Conservation (phyloP, 2,113 vertebrate genomes). For the Ceyx cyanopectus region DNA sequence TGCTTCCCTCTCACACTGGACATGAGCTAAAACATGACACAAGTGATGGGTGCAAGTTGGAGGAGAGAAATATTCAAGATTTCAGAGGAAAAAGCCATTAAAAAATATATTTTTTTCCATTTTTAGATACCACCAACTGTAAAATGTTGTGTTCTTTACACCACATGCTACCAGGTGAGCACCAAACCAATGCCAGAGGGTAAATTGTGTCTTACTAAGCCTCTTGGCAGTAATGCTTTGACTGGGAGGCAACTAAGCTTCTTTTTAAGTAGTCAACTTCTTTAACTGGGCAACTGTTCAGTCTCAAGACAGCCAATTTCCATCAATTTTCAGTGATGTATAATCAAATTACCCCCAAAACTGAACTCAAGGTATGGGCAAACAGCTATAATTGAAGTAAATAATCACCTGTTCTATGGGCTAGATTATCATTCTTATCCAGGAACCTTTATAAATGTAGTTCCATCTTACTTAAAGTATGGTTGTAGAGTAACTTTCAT, state of each 20-base stretch:
- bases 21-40: not conserved
- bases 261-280: not conserved
- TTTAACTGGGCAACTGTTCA: not conserved
- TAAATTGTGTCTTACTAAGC: not conserved
- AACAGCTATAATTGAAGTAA: not conserved
- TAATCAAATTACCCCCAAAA: not conserved
- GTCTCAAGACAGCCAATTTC: not conserved
- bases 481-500: not conserved
- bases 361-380: fast-evolving
- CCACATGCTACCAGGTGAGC: not conserved
- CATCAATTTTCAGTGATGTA: not conserved
- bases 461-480: not conserved
- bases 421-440: not conserved
- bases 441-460: not conserved
- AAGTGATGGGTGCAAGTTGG: not conserved
- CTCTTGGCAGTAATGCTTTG: not conserved
- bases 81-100: not conserved
- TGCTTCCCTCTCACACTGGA: not conserved
- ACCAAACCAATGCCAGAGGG: not conserved
- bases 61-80: not conserved
- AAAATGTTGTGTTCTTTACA: not conserved
- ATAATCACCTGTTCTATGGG: not conserved
- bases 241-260: not conserved
- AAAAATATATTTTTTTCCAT: not conserved
- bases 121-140: not conserved